These are phyloP conservation scores for Istiophorus platypterus DNA, from an alignment of 2,113 vertebrate species.

Conservation along the genomic window DNA sequence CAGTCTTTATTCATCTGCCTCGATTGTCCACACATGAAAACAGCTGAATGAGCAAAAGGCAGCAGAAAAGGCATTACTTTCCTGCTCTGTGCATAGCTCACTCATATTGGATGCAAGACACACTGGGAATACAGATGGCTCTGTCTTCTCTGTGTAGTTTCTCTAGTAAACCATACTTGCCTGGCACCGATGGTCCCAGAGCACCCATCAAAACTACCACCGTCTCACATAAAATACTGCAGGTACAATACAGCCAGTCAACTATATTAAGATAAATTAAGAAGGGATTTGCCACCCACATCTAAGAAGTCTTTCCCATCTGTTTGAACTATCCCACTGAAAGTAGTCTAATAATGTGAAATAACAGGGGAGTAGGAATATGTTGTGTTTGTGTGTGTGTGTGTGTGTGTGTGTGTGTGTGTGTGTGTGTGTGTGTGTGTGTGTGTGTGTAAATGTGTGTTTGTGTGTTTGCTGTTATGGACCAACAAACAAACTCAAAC, in stretches of 20 bases:
- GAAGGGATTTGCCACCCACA: constrained; percentile 25
- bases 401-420: not conserved
- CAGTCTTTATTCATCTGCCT: constrained; percentile 53
- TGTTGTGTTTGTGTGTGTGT: not conserved
- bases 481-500: constrained; percentile 15
- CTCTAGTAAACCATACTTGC: constrained; percentile 12
- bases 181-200: constrained; percentile 23
- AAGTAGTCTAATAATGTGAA: constrained; percentile 7
- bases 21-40: constrained; percentile 53
- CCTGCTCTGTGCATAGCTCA: constrained; percentile 24
- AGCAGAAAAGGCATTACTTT: constrained; percentile 22
- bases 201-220: not conserved
- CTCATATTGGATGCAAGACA: constrained; percentile 31
- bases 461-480: not conserved
- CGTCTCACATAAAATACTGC: not conserved
- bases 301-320: constrained; percentile 30
- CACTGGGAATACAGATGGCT: constrained; percentile 51
- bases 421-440: not conserved
- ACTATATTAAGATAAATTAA: constrained; percentile 28
- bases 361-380: not conserved
- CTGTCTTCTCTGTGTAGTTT: constrained; percentile 19
- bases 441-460: not conserved
- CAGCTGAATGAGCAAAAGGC: constrained; percentile 61
- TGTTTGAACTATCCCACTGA: constrained; percentile 23
- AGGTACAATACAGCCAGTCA: constrained; percentile 22